Percentiles rank a stretch among this genome's conserved stretches.
Evolutionary conservation across 64 coral and sea anemone genomes (phyloP).

Genomic region (Anthopleura sola): DNA sequence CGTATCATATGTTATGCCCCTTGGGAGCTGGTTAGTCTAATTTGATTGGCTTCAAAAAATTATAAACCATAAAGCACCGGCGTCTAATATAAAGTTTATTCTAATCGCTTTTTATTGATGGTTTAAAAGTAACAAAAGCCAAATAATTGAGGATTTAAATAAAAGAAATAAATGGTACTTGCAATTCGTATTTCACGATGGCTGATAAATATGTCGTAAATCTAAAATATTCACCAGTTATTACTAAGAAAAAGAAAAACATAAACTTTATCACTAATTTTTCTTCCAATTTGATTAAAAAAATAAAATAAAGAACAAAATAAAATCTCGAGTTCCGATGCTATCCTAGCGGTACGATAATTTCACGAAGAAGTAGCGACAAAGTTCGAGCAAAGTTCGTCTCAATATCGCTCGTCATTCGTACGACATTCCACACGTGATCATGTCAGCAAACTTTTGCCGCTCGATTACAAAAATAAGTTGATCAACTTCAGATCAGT

Average conservation of each 20-base stretch:
- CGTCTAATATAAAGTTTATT: background rate
- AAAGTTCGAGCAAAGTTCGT: constrained; percentile 2
- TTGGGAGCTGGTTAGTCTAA: background rate
- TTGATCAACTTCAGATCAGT: constrained; percentile 4
- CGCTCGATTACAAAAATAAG: constrained; percentile 43
- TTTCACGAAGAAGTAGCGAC: background rate
- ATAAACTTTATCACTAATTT: no score
- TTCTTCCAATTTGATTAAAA: background rate
- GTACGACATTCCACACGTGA: constrained; percentile 20
- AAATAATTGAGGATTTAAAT: no score
- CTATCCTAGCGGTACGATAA: background rate
- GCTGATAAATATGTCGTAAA: background rate
- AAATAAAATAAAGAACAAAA: no score
- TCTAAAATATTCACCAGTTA: background rate
- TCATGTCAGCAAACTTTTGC: background rate
- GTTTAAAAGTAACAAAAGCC: no score
- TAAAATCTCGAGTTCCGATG: background rate
- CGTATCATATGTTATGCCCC: constrained; percentile 28
- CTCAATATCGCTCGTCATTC: background rate
- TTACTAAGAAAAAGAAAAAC: background rate
- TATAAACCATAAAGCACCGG: background rate
- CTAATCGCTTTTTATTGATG: background rate
- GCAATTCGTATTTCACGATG: background rate
- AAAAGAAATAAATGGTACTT: no score
- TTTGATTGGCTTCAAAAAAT: background rate